Conservation (phyloP, 2,113 vertebrate species). For the Elachura formosa region DNA sequence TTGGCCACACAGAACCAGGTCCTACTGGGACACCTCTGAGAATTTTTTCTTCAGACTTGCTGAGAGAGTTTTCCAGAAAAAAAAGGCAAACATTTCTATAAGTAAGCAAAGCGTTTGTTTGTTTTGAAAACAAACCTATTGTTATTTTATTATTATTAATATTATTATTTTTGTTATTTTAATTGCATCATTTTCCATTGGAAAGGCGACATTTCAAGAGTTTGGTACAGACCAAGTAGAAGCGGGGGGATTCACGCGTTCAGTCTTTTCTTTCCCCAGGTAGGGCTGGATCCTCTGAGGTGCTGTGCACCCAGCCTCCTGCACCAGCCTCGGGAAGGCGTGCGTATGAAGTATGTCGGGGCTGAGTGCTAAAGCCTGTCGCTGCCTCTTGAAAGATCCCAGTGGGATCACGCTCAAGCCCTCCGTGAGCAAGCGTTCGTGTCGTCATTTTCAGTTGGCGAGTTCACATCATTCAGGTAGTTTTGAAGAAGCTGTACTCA, state of each 20-base stretch:
- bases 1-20: slow-evolving; percentile 73
- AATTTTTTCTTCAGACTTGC: slow-evolving; percentile 72
- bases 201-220: slow-evolving; percentile 62
- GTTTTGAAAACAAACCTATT: slow-evolving; percentile 55
- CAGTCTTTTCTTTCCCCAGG: slow-evolving; percentile 59
- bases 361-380: not conserved
- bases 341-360: not conserved
- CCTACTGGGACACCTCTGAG: slow-evolving; percentile 72
- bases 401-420: not conserved
- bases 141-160: slow-evolving; percentile 65
- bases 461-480: slow-evolving; percentile 47
- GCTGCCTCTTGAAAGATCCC: not conserved
- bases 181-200: slow-evolving; percentile 62
- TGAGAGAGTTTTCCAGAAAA: slow-evolving; percentile 71
- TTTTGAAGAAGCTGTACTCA: slow-evolving; percentile 32
- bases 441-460: not conserved
- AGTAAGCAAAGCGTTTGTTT: slow-evolving; percentile 67
- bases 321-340: not conserved
- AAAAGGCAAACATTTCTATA: slow-evolving; percentile 65
- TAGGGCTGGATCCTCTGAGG: slow-evolving; percentile 24
- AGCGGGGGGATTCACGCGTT: not conserved
- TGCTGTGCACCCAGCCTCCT: slow-evolving; percentile 51
- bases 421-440: not conserved
- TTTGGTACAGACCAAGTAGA: slow-evolving; percentile 74
- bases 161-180: slow-evolving; percentile 63